Base-by-base conservation (phyloP, 2,888 invertebrate genomes). In the Anthrax anthrax region DNA sequence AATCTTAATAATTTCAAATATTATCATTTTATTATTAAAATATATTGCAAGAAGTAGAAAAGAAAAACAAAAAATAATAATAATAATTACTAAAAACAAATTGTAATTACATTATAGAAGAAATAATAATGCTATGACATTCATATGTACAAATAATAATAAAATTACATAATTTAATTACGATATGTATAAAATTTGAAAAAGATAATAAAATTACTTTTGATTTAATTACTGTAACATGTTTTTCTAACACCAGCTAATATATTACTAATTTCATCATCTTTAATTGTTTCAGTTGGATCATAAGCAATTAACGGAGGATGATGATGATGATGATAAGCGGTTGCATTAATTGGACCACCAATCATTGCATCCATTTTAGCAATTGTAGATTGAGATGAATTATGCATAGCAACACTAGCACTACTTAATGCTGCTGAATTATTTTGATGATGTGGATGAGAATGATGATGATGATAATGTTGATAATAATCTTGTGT, bases 191-290 rank as follows among this genome's bases (percentile, higher is more conserved):
- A n/a, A n/a, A n/a, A n/a, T n/a, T n/a, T n/a, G n/a, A n/a, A n/a
- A n/a, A n/a, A n/a, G n/a, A n/a, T n/a, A n/a, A n/a, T n/a, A n/a
- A n/a, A n/a, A n/a, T n/a, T n/a, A n/a, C n/a, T 23, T 23, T 23
- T 23, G 23, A 23, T 23, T 74, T 70, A 78, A 65, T 77, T 85
- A 73, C 85, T 86, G 69, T 85, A 86, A 64, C 85, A 86, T 37
- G 89, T 89, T 66, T 89, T 88, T 54, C 89, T 74, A 42, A 89
- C 89, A 51, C 87, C 88, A 5, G 89, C 89, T 51, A 89, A 72
- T 58, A 89, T 88, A 57, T 87, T 87, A 71, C 88, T 88, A 69
- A 89, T 88, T 62, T 88, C 88, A 52, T 88, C 88, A 53, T 87
- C 87, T 44, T 80, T 78, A 55, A 84, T 77, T n/a, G 70, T 70